Conservation (phyloP, 2,113 vertebrate species). For the Siniperca chuatsi region DNA sequence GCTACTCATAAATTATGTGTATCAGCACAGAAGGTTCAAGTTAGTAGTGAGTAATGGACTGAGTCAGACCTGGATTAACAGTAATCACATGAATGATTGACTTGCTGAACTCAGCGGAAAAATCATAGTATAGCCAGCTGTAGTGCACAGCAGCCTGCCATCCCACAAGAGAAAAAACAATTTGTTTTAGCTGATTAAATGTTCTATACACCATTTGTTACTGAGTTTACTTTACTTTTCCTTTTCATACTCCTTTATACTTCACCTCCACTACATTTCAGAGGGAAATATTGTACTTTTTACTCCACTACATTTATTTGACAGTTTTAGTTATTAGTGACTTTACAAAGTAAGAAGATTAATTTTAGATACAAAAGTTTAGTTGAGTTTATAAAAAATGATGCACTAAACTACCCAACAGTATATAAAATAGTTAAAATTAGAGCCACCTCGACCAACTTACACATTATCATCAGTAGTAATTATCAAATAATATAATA, state of each 20-base stretch:
- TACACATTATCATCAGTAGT: background rate
- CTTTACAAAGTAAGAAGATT: too few species aligned
- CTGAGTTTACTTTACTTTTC: background rate
- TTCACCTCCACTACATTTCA: too few species aligned
- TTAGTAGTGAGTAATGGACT: conserved; percentile 64
- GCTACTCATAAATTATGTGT: conserved; percentile 12
- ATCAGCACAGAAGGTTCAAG: conserved; percentile 51
- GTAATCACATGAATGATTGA: conserved; percentile 62
- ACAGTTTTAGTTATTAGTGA: background rate
- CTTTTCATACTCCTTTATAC: background rate
- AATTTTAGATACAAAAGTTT: too few species aligned
- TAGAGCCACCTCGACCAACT: background rate
- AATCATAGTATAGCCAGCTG: conserved; percentile 26
- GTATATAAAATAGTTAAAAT: background rate
- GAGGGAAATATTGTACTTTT: background rate
- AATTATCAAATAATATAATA: background rate
- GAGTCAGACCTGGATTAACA: conserved; percentile 61
- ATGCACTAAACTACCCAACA: background rate
- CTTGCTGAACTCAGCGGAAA: conserved; percentile 51
- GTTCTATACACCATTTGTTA: background rate
- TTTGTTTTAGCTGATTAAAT: conserved; percentile 30
- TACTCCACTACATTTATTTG: background rate
- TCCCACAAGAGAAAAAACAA: conserved; percentile 2
- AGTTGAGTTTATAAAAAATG: too few species aligned
- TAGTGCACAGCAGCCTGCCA: conserved; percentile 1